phyloP scores from a whole-genome alignment of 2,888 invertebrate species.

The Xanthorhoe spadicearia region DNA sequence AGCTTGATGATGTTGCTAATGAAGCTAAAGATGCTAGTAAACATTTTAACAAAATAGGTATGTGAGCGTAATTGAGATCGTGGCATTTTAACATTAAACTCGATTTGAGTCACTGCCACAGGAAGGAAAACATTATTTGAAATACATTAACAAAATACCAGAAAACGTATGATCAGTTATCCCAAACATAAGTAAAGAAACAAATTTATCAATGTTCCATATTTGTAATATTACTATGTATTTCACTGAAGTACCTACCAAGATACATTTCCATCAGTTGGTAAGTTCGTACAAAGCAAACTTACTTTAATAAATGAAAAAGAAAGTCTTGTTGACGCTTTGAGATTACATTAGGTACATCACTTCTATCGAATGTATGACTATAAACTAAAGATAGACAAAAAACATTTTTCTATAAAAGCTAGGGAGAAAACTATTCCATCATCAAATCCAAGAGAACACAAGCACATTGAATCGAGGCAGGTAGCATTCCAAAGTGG shows the following conservation, averaged over 20 bases:
- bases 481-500: slow-evolving; percentile 67
- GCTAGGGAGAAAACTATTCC: slow-evolving; percentile 7
- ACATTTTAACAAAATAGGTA: not conserved
- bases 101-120: slow-evolving; percentile 15
- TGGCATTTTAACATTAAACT: not conserved
- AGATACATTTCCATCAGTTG: not conserved
- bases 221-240: not conserved
- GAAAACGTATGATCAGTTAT: slow-evolving; percentile 7
- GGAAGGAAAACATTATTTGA: slow-evolving; percentile 25
- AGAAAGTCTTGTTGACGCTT: not conserved
- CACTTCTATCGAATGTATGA: not conserved
- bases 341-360: not conserved
- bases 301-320: not conserved
- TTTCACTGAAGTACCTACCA: too few relatives aligned
- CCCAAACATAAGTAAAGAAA: not conserved
- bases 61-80: slow-evolving; percentile 5
- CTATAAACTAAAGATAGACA: not conserved
- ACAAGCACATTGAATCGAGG: slow-evolving; percentile 38
- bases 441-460: slow-evolving; percentile 41
- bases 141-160: slow-evolving; percentile 10
- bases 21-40: not conserved
- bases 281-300: not conserved
- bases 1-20: not conserved
- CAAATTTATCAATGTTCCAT: not conserved
- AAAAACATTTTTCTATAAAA: slow-evolving; percentile 1